Percentiles rank a stretch among this genome's conserved stretches.
Conservation (phyloP, 2,797 vertebrate genomes). For the Cheirogaleus major region DNA sequence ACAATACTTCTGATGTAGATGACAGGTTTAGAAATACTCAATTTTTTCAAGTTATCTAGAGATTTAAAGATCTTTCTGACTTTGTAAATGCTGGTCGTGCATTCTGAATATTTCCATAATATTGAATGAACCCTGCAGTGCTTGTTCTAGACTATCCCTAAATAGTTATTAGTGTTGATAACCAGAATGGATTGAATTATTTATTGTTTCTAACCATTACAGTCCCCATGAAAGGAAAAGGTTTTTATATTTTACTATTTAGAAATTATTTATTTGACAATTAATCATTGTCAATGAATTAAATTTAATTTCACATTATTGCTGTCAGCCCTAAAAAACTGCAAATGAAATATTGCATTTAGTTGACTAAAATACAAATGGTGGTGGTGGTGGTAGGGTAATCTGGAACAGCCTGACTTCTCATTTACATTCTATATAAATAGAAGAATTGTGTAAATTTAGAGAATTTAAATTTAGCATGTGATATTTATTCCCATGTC, state of each 20-base stretch:
- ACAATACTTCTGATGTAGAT: background rate
- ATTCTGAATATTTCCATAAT: background rate
- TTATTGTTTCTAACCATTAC: background rate
- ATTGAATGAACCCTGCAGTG: background rate
- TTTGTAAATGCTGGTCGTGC: background rate
- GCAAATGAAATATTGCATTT: background rate
- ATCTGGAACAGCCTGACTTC: background rate
- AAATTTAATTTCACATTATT: background rate
- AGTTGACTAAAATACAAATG: background rate
- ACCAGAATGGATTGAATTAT: background rate
- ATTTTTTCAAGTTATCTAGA: background rate
- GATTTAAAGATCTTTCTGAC: background rate
- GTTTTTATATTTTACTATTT: background rate
- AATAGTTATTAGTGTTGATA: background rate
- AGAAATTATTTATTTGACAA: background rate
- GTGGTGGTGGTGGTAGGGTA: rapidly evolving
- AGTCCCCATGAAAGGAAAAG: background rate
- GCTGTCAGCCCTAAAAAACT: background rate
- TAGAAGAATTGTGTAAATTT: background rate
- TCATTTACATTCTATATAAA: background rate
- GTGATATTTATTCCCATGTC: background rate
- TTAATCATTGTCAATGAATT: background rate
- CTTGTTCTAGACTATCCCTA: background rate
- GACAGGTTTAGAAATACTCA: conserved; percentile 11
- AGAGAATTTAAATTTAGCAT: background rate